Percentiles rank a stretch among this genome's conserved stretches.
Conservation (phyloP, 2,113 vertebrate genomes). For the Myxocyprinus asiaticus region DNA sequence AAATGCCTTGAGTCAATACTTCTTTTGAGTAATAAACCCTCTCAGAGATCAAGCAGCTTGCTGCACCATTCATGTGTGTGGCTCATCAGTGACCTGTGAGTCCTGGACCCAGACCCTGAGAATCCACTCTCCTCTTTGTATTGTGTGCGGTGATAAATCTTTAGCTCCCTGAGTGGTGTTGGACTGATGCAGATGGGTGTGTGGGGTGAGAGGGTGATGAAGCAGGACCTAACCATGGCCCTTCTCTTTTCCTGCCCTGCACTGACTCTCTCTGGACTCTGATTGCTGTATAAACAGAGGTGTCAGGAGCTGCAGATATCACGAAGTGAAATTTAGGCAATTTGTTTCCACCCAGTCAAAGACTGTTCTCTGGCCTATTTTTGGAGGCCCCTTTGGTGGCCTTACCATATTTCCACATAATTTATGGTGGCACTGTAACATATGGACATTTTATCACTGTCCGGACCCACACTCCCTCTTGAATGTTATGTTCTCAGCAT, state of each 20-base stretch:
- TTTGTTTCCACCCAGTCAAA: constrained; percentile 83
- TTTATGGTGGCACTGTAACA: constrained; percentile 83
- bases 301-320: constrained; percentile 80
- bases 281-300: constrained; percentile 76
- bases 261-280: constrained; percentile 56
- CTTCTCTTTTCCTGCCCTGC: neutral
- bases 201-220: constrained; percentile 40
- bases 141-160: constrained; percentile 49
- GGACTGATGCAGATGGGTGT: constrained; percentile 49
- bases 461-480: constrained; percentile 76
- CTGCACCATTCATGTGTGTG: constrained; percentile 15
- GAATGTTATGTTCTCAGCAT: constrained; percentile 51
- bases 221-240: constrained; percentile 41
- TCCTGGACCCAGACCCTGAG: constrained; percentile 33
- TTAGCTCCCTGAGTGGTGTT: constrained; percentile 34
- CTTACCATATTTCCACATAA: constrained; percentile 82
- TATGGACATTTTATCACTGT: constrained; percentile 87
- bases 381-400: constrained; percentile 80
- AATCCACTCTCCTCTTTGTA: constrained; percentile 27
- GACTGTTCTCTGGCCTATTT: constrained; percentile 82
- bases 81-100: constrained; percentile 43
- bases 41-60: constrained; percentile 18
- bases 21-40: constrained; percentile 37
- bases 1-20: constrained; percentile 33
- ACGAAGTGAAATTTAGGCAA: constrained; percentile 80